Evolutionary conservation across 2,888 invertebrate genomes (phyloP).

Genomic region (Dyspetes luteomarginatus): DNA sequence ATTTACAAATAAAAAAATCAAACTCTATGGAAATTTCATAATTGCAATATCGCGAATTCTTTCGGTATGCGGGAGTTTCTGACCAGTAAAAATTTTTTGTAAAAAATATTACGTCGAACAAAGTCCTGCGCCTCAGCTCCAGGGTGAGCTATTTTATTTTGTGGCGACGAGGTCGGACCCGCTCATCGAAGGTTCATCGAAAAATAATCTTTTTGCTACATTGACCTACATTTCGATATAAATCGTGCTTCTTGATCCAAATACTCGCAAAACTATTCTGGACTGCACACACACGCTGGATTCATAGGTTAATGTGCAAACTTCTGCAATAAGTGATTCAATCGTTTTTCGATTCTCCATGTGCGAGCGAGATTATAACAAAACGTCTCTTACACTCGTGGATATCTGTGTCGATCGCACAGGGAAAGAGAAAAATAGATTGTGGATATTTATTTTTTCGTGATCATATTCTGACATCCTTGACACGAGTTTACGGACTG

Average conservation of each 20-base stretch:
- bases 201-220: conserved; percentile 72
- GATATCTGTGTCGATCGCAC: too few species aligned
- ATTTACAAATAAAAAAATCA: too few species aligned
- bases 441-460: too few species aligned
- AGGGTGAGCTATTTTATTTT: background rate
- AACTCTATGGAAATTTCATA: too few species aligned
- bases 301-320: conserved; percentile 54
- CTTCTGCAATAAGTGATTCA: conserved; percentile 69
- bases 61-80: too few species aligned
- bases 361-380: conserved; percentile 16
- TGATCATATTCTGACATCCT: too few species aligned
- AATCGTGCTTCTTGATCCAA: conserved; percentile 69
- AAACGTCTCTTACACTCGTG: too few species aligned
- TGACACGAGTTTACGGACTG: too few species aligned
- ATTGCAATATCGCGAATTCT: too few species aligned
- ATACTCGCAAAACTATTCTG: conserved; percentile 11
- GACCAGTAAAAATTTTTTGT: too few species aligned
- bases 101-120: background rate
- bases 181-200: too few species aligned
- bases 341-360: conserved; percentile 62
- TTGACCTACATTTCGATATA: conserved; percentile 75
- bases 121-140: background rate
- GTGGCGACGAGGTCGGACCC: conserved; percentile 66
- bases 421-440: too few species aligned
- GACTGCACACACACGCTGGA: conserved; percentile 8